A percentile compares a stretch with the other conserved stretches of the same genome.
These are phyloP conservation scores for Myotis pilosus DNA, from an alignment of 2,797 vertebrate species.

Conservation along the genomic window DNA sequence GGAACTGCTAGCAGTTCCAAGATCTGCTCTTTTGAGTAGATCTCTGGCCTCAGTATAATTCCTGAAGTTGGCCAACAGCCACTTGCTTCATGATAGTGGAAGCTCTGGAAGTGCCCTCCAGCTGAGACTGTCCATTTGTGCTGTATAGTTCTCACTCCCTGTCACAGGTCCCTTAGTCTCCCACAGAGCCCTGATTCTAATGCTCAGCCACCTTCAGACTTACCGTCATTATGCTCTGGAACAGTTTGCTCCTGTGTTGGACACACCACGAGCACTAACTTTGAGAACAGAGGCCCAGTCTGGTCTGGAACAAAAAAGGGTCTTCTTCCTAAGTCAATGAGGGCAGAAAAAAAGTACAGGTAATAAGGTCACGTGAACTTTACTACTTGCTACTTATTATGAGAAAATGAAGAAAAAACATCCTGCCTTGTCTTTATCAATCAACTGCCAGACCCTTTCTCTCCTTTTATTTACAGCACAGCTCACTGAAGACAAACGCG, in stretches of 20 bases:
- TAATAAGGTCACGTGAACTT: not conserved
- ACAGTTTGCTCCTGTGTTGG: not conserved
- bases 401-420: not conserved
- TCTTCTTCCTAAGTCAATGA: conserved; percentile 48
- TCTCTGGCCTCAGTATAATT: conserved; percentile 56
- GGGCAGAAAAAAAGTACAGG: not conserved
- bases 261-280: not conserved
- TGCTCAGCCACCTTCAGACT: conserved; percentile 43
- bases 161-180: not conserved
- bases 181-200: conserved; percentile 50
- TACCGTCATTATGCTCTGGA: conserved; percentile 32
- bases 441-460: not conserved
- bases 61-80: conserved; percentile 20
- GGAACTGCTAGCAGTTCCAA: conserved; percentile 64
- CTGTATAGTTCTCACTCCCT: not conserved
- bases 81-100: not conserved
- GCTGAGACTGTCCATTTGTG: not conserved
- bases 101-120: conserved; percentile 44
- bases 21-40: conserved; percentile 60
- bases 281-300: not conserved
- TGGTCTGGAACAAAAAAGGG: not conserved
- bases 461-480: not conserved
- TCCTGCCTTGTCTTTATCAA: not conserved
- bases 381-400: not conserved
- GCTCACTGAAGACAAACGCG: not conserved